Conservation (phyloP, 2,797 vertebrate genomes). For the Amniataba percoides region DNA sequence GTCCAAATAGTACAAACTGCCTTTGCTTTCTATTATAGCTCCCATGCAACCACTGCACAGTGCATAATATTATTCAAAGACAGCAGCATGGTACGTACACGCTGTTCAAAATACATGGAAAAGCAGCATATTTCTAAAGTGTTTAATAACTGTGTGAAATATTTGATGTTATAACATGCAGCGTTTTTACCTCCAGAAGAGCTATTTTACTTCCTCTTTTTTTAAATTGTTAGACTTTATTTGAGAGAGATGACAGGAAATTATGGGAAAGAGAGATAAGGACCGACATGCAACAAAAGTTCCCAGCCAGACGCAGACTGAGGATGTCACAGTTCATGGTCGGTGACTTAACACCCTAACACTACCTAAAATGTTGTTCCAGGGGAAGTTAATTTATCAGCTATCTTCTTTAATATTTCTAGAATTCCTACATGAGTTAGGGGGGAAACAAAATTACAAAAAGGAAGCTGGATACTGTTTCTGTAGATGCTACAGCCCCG, state of each 20-base stretch:
- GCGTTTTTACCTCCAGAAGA: not conserved
- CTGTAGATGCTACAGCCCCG: too few species aligned
- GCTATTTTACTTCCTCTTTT: not conserved
- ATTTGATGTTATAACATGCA: slow-evolving; percentile 5
- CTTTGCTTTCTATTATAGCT: slow-evolving; percentile 10
- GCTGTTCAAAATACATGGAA: not conserved
- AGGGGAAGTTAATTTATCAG: too few species aligned
- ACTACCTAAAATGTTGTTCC: not conserved
- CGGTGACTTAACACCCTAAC: not conserved
- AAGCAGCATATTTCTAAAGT: not conserved
- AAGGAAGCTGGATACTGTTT: too few species aligned
- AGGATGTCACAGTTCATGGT: not conserved
- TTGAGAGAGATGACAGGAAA: not conserved
- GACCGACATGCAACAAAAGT: not conserved
- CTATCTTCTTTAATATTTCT: too few species aligned
- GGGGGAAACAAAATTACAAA: too few species aligned
- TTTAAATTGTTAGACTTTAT: not conserved
- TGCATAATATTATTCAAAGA: not conserved
- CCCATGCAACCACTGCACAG: slow-evolving; percentile 4
- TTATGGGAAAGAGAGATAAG: not conserved
- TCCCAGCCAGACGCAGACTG: not conserved
- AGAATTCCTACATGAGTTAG: too few species aligned
- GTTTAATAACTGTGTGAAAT: slow-evolving; percentile 2
- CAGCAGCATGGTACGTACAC: not conserved
- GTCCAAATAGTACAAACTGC: slow-evolving; percentile 34